Percentiles rank a stretch among this genome's conserved stretches.
Evolutionary conservation across 2,888 invertebrate genomes (phyloP).

Genomic region (Amphipyra tragopoginis): DNA sequence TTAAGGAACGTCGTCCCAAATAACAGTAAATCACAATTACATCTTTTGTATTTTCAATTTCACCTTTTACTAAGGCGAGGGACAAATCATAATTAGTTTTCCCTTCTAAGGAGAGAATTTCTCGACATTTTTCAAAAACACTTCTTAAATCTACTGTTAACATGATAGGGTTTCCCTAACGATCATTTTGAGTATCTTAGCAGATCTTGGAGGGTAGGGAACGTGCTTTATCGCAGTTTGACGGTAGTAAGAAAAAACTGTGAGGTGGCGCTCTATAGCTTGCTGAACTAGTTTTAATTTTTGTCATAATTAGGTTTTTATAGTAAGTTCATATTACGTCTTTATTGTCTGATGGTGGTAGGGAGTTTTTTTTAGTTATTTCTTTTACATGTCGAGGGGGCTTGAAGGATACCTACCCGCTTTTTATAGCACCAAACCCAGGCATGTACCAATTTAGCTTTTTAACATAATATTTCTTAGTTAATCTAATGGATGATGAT

Average conservation of each 20-base stretch:
- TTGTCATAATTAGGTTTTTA: background rate
- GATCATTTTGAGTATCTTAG: conserved; percentile 33
- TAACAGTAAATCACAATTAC: conserved; percentile 45
- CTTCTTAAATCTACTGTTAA: conserved; percentile 28
- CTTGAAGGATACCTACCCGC: no score
- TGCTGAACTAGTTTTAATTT: conserved; percentile 4
- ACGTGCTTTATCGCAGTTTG: conserved; percentile 55
- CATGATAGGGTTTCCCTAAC: conserved; percentile 44
- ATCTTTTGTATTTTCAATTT: conserved; percentile 42
- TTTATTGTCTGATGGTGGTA: no score
- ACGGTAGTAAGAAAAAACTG: conserved; percentile 19
- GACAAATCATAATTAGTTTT: conserved; percentile 48
- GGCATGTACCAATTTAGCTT: no score
- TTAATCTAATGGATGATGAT: no score
- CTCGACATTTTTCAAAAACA: conserved; percentile 17
- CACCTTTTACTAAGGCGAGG: conserved; percentile 19
- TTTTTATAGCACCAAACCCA: no score
- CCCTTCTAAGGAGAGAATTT: conserved; percentile 2
- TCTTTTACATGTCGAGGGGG: no score
- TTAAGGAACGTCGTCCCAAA: conserved; percentile 33
- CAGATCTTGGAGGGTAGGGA: conserved; percentile 18
- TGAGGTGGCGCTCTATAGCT: conserved; percentile 6
- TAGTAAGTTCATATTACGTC: no score
- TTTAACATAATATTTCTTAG: no score
- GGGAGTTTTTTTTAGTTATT: no score